A percentile compares a stretch with the other conserved stretches of the same genome.
Evolutionary conservation across 2,888 invertebrate genomes (phyloP).

Genomic region (Physocephala rufipes): DNA sequence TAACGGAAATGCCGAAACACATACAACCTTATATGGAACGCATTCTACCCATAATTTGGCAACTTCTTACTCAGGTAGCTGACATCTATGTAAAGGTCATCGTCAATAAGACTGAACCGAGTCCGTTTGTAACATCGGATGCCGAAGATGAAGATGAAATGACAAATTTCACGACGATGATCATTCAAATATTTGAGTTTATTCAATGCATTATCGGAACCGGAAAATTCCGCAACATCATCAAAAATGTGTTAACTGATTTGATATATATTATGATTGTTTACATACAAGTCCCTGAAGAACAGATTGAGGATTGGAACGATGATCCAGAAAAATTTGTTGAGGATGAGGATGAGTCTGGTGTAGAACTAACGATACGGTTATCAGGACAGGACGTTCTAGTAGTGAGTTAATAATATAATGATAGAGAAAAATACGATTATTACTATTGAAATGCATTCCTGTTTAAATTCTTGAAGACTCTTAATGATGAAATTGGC

Average conservation of each 20-base stretch:
- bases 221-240: slow-evolving; percentile 68
- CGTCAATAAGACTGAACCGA: slow-evolving; percentile 70
- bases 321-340: slow-evolving; percentile 74
- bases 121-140: slow-evolving; percentile 68
- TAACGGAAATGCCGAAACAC: slow-evolving; percentile 72
- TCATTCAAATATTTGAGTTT: slow-evolving; percentile 76
- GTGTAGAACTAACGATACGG: slow-evolving; percentile 72
- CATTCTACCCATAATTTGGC: slow-evolving; percentile 75
- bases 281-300: slow-evolving; percentile 77
- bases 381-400: slow-evolving; percentile 74
- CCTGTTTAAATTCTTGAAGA: slow-evolving; percentile 53
- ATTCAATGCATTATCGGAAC: slow-evolving; percentile 71
- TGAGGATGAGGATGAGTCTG: slow-evolving; percentile 75
- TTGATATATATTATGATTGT: slow-evolving; percentile 74
- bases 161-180: slow-evolving; percentile 72
- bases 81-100: slow-evolving; percentile 72
- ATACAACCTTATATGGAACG: slow-evolving; percentile 71
- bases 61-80: slow-evolving; percentile 73
- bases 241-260: slow-evolving; percentile 72
- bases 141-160: slow-evolving; percentile 72
- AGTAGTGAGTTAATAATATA: slow-evolving; percentile 60
- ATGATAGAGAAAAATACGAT: neutral
- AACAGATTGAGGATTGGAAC: slow-evolving; percentile 73
- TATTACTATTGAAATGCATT: slow-evolving; percentile 2
- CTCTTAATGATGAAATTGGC: slow-evolving; percentile 69